Conservation (phyloP, 2,888 invertebrate genomes). For the Cephonodes hylas region DNA sequence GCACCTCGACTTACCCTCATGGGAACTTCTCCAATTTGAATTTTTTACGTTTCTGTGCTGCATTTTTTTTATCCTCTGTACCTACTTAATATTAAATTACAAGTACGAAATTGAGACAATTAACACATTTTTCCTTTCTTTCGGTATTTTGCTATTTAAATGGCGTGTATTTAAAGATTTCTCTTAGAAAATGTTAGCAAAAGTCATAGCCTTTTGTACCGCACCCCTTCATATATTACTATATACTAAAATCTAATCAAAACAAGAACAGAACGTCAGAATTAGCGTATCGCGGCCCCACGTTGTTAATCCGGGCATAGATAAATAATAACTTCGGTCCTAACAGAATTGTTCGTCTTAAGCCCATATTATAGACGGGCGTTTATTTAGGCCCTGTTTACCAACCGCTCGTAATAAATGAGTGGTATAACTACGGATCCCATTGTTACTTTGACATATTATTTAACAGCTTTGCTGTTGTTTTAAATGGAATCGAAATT, state of each 20-base stretch:
- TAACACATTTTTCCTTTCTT: too few species aligned
- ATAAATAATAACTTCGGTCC: constrained; percentile 23
- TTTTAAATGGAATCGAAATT: neutral
- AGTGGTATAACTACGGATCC: neutral
- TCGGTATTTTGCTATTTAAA: too few species aligned
- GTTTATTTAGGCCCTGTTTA: constrained; percentile 15
- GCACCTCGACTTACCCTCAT: too few species aligned
- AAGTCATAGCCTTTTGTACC: too few species aligned
- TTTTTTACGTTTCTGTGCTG: too few species aligned
- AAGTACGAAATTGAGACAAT: too few species aligned
- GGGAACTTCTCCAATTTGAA: too few species aligned
- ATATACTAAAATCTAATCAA: neutral
- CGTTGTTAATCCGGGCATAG: constrained; percentile 24
- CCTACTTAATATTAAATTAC: too few species aligned
- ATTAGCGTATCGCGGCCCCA: constrained; percentile 21
- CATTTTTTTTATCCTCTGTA: too few species aligned
- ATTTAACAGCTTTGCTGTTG: constrained; percentile 5
- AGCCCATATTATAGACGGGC: neutral
- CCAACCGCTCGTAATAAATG: neutral
- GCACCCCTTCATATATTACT: too few species aligned
- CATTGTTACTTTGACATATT: constrained; percentile 1
- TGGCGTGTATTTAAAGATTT: too few species aligned
- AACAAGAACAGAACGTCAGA: constrained; percentile 15
- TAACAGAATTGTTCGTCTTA: constrained; percentile 10
- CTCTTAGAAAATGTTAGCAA: too few species aligned